Base-by-base conservation (phyloP, 2,113 vertebrate genomes). In the Labeo rohita region DNA sequence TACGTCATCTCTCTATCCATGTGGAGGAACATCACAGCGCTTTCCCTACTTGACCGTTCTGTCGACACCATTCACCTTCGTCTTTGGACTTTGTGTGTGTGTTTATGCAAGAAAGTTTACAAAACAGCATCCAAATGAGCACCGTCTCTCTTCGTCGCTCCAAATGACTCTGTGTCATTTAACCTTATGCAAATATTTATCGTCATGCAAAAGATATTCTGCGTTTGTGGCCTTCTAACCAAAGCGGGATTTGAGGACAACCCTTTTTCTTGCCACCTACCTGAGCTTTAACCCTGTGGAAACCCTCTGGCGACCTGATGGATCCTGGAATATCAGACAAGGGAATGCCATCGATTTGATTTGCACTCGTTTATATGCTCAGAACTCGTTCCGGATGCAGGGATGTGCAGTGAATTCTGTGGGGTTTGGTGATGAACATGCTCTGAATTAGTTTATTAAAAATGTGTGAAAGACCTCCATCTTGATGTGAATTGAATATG, bases 181-280 rank as follows among this genome's bases (percentile, higher is more conserved):
- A 34, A 81, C 23, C 61, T 28, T 84, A 84, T 84, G 81, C 81
- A 84, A 84, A 84, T 65, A 8, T 49, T 52, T 28, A 70, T 65
- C 79, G 0, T 65, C 80, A 82, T 52, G 80, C 45, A 70, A 49
- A 88, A 85, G 23, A 91, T 49, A 18, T 43, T 43, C 56, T 91
- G 88, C 83, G 88, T 90, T 89, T 82, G 90, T 88, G 91, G 90
- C 91, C 92, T 92, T 87, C 61, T 87, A 78, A 75, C 70, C 63
- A 87, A 88, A 73, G 49, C 84, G 56, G 84, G 74, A 89, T 80
- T 88, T 61, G 80, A 59, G 39, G 61, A 21, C 73, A 75, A 59
- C 56, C 49, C 63, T n/a, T n/a, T 76, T 61, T 28, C 28, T 45
- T 21, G 83, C 28, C 16, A 61, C 76, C 36, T 76, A 45, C 74